phyloP scores from a whole-genome alignment of 2,797 vertebrate species.

The Anabas testudineus region DNA sequence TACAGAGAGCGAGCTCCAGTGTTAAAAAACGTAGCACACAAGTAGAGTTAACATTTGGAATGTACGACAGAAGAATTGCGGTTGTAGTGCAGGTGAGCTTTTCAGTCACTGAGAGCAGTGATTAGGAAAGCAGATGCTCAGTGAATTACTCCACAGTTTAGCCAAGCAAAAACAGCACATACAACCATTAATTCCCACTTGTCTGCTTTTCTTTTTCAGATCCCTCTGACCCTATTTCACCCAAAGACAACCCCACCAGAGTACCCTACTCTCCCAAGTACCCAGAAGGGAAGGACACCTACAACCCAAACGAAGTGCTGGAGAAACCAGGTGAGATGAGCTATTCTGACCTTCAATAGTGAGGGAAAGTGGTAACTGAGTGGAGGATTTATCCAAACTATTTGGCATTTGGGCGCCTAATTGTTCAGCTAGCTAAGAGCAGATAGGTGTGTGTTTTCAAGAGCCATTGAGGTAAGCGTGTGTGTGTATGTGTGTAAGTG shows the following conservation, averaged over 20 bases:
- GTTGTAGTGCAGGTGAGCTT: not conserved
- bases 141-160: constrained; percentile 12
- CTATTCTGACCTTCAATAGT: constrained; percentile 1
- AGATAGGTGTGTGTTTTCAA: constrained; percentile 31
- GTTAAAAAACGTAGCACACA: not conserved
- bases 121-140: constrained; percentile 31
- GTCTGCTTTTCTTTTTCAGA: constrained; percentile 76
- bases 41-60: constrained; percentile 21
- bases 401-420: constrained; percentile 24
- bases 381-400: constrained; percentile 46
- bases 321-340: constrained; percentile 77
- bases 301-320: constrained; percentile 79
- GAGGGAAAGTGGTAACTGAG: constrained; percentile 3
- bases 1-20: not conserved
- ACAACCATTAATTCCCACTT: too few relatives aligned
- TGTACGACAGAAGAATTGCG: not conserved
- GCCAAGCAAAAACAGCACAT: not conserved
- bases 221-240: constrained; percentile 88
- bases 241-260: constrained; percentile 90
- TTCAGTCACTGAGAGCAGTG: not conserved
- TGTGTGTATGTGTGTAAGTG: constrained; percentile 44
- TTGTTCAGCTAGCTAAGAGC: constrained; percentile 19
- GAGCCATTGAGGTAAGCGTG: constrained; percentile 16
- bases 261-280: constrained; percentile 86
- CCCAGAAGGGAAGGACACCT: constrained; percentile 87